Percentiles rank a stretch among this genome's conserved stretches.
Conservation (phyloP, 2,113 vertebrate species). For the Semnopithecus entellus region DNA sequence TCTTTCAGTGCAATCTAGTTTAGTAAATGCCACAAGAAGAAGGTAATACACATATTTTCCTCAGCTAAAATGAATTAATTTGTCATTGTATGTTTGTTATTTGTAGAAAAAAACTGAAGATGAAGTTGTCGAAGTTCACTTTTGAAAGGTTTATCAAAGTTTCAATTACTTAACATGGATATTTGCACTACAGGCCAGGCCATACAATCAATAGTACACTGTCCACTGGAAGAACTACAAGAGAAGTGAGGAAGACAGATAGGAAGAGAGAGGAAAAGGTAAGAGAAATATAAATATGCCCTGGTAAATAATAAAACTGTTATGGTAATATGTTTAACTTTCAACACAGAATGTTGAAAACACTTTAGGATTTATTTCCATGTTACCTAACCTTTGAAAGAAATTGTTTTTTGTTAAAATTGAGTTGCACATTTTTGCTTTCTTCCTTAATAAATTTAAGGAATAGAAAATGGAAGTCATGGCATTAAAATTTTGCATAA, state of each 20-base stretch:
- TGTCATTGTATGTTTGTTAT: not conserved
- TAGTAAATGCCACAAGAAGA: not conserved
- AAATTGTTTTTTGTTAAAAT: not conserved
- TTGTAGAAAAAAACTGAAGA: not conserved
- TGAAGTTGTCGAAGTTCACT: not conserved
- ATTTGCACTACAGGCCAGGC: not conserved
- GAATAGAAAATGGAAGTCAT: not conserved
- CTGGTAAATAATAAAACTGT: not conserved
- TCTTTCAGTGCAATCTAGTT: not conserved
- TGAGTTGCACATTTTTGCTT: not conserved
- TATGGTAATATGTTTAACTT: not conserved
- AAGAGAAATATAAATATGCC: not conserved
- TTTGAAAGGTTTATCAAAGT: not conserved
- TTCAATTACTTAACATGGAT: not conserved
- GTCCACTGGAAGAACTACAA: not conserved
- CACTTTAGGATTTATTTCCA: not conserved
- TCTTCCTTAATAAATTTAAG: not conserved
- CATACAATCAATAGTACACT: not conserved
- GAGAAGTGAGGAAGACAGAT: accelerated
- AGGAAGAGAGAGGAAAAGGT: not conserved
- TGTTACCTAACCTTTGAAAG: not conserved
- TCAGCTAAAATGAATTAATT: not conserved
- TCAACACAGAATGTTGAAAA: not conserved
- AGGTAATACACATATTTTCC: not conserved
- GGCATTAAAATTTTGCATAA: not conserved